Percentiles rank a stretch among this genome's conserved stretches.
These are phyloP conservation scores for Lordiphosa collinella DNA, from an alignment of 1,140 invertebrate genomes.

Conservation along the genomic window DNA sequence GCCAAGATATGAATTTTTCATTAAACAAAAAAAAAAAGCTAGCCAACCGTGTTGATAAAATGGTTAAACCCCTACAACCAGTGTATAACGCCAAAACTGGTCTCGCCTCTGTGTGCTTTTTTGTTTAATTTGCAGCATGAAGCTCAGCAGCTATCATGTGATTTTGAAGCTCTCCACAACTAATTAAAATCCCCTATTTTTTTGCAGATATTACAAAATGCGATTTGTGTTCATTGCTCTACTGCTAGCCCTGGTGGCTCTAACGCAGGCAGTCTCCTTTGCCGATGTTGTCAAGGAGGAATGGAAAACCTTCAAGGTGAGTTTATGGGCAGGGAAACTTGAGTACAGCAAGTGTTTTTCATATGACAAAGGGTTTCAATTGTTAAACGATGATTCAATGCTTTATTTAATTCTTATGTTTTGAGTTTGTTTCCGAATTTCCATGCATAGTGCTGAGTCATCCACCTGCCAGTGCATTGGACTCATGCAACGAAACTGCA, in stretches of 20 bases:
- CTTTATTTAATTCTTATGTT: slow-evolving; percentile 10
- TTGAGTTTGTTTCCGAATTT: not conserved
- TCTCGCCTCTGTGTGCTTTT: slow-evolving; percentile 1
- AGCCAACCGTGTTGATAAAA: too few relatives aligned
- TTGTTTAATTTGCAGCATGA: slow-evolving; percentile 3
- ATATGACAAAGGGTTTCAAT: slow-evolving; percentile 1
- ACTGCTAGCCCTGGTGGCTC: slow-evolving; percentile 80
- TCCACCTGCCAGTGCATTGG: not conserved
- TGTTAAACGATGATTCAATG: slow-evolving; percentile 21
- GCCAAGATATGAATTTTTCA: too few relatives aligned
- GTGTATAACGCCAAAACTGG: not conserved
- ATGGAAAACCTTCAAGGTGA: slow-evolving; percentile 89
- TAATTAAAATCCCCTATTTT: not conserved
- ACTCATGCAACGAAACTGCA: not conserved
- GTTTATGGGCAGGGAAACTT: slow-evolving; percentile 29
- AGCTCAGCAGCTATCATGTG: slow-evolving; percentile 21
- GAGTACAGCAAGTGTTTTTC: slow-evolving; percentile 21
- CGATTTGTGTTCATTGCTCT: slow-evolving; percentile 79
- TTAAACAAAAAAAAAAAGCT: too few relatives aligned
- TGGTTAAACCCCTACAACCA: too few relatives aligned
- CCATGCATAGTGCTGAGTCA: slow-evolving; percentile 1
- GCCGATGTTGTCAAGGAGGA: slow-evolving; percentile 87
- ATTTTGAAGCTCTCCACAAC: slow-evolving; percentile 5
- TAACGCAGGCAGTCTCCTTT: slow-evolving; percentile 83
- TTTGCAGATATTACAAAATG: slow-evolving; percentile 69